These are phyloP conservation scores for Aphodius granarius DNA, from an alignment of 2,888 invertebrate species.

Conservation along the genomic window DNA sequence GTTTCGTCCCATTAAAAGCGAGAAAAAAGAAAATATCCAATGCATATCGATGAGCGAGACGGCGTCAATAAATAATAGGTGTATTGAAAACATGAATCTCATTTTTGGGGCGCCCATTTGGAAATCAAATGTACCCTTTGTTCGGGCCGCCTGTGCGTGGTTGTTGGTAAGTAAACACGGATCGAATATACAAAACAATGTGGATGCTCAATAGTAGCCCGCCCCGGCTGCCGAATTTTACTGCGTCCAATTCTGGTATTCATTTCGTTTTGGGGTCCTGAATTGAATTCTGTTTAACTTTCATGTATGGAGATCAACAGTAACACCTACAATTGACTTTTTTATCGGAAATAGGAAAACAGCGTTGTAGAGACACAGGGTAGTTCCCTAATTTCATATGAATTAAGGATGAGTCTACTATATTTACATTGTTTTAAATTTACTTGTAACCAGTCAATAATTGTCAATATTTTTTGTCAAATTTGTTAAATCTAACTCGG, in stretches of 20 bases:
- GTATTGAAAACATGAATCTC: constrained; percentile 16
- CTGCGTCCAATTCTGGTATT: not conserved
- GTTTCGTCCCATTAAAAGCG: constrained; percentile 20
- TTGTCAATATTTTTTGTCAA: no score
- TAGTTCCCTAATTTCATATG: not conserved
- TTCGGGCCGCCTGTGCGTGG: not conserved
- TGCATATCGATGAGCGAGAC: constrained; percentile 29
- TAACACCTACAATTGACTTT: not conserved
- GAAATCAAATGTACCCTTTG: not conserved
- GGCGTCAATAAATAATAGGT: constrained; percentile 16
- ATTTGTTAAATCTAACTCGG: no score
- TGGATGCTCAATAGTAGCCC: not conserved
- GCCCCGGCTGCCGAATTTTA: not conserved
- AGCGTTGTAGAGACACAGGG: not conserved
- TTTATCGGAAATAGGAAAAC: not conserved
- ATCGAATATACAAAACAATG: not conserved
- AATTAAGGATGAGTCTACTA: not conserved
- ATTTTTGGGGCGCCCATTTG: no score
- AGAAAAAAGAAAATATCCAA: constrained; percentile 24
- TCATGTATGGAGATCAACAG: not conserved
- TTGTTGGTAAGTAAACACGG: not conserved
- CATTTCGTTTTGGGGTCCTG: not conserved
- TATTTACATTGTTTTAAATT: not conserved
- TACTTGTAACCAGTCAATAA: no score
- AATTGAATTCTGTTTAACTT: not conserved